Evolutionary conservation across 2,797 vertebrate species (phyloP), one percentile per base, ranked within the genome.

Genomic region (Pipistrellus nathusii): DNA sequence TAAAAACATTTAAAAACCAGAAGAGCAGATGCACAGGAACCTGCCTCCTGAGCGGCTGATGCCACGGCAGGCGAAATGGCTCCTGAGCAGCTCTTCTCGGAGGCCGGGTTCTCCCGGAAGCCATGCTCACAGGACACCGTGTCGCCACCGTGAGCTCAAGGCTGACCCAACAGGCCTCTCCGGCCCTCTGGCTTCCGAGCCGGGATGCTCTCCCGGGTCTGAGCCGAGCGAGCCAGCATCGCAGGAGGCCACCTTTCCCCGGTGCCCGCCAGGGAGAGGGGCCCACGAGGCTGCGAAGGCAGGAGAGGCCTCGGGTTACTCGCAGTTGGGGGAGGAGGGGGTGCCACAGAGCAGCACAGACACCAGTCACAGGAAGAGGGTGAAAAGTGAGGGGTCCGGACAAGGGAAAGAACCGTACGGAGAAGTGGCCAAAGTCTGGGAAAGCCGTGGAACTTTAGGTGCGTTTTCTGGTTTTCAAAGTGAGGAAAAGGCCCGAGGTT

Each of bases 201-300:
- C 72, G 73, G 75, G 46, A 68, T 27, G 78, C 85, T 68, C 87
- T 64, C 76, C 46, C 38, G 55, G 8, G 92, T 72, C 88, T 75
- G 48, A 84, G 92, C 4, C 35, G 27, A 72, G 46, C n/a, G 84
- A 27, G 81, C 64, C 66, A 44, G 32, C 11, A 57, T 90, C 14
- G 78, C 68, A 80, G 66, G 69, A 14, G 78, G 55, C 90, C 93
- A 88, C 12, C 64, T 27, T 78, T 35, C 78, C 53, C 55, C 18
- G 66, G 5, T 25, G 64, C 27, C 91, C 93, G 32, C 46, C 82
- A 76, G 11, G 64, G 35, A 81, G 17, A 88, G 35, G 13, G 32
- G 53, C 32, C 25, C 72, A 27, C 11, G n/a, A 76, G 41, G 48
- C 27, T 85, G n/a, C 8, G n/a, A 78, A 44, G 48, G 73, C 85